These are phyloP conservation scores for Apantesis nais DNA, from an alignment of 2,888 invertebrate genomes.

Conservation along the genomic window DNA sequence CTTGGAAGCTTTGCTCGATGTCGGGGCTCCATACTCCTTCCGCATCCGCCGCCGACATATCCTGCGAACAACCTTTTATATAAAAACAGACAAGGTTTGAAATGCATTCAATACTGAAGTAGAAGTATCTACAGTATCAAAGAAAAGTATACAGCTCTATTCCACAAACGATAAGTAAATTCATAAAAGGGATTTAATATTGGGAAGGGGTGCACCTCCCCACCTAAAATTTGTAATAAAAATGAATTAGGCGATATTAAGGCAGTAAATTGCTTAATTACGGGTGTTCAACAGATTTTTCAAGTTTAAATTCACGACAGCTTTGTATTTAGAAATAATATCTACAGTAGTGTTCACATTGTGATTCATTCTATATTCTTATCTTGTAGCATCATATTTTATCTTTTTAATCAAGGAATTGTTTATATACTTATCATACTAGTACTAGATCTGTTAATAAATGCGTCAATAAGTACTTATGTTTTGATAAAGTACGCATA, in stretches of 20 bases:
- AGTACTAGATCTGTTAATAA: neutral
- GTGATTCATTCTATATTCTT: neutral
- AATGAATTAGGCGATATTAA: too few relatives aligned
- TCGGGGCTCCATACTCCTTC: constrained; percentile 99
- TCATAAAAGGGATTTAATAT: too few relatives aligned
- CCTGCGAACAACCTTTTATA: constrained; percentile 82
- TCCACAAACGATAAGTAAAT: neutral
- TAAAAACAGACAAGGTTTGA: constrained; percentile 3
- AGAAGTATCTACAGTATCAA: neutral
- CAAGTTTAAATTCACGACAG: neutral
- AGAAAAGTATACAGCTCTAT: too few relatives aligned
- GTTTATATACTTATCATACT: neutral
- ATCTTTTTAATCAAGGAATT: neutral
- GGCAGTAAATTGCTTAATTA: too few relatives aligned
- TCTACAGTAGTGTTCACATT: too few relatives aligned
- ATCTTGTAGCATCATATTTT: too few relatives aligned
- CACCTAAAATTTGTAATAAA: too few relatives aligned
- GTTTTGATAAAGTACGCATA: too few relatives aligned
- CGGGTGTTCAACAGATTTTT: too few relatives aligned
- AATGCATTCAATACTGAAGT: neutral
- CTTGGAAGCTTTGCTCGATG: constrained; percentile 99
- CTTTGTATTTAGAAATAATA: neutral
- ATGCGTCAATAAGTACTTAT: too few relatives aligned
- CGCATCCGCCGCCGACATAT: constrained; percentile 97
- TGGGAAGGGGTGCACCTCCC: too few relatives aligned